Base-by-base conservation (phyloP, 1,140 invertebrate species). In the Trialeurodes vaporariorum region DNA sequence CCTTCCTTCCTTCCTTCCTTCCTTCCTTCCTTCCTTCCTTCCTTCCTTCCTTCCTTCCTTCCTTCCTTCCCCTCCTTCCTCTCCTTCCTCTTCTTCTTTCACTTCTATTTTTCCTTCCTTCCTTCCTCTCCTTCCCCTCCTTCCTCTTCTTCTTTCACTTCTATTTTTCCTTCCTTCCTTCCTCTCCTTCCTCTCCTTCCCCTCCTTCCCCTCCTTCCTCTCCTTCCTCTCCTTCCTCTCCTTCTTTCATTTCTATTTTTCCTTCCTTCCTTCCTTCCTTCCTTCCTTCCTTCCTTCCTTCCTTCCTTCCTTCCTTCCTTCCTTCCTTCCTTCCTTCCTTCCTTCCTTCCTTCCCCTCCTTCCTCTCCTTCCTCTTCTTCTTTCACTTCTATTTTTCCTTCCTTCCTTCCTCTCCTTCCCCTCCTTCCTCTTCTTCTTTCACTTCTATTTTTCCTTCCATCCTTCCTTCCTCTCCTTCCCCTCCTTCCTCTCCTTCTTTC, bases 401-500 rank as follows among this genome's bases (percentile, higher is more conserved):
- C 27, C 2, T 25, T 25, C 26, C 23, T 25, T 34, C 26, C 26
- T 26, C 23, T 26, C 26, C 22, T 25, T 59, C 63, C 26, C 23
- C 26, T n/a, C 26, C 22, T 34, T 23, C 25, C 22, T n/a, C n/a
- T n/a, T n/a, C n/a, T n/a, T n/a, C n/a, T n/a, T n/a, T n/a, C n/a
- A n/a, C n/a, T n/a, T n/a, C 25, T 61, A 23, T 59, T 61, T 65
- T 59, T 24, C 23, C 27, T 63, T 63, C 68, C 60, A 61, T 67
- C 67, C 59, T 66, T 63, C 63, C 65, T 58, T 1, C 27, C 25
- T 17, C 63, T 60, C 67, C 61, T 27, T 27, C n/a, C 40, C 61
- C 63, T 59, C 64, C 68, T 59, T 27, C 21, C 59, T 60, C 59
- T 66, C 63, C n/a, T n/a, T n/a, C n/a, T n/a, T n/a, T n/a, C n/a